Evolutionary conservation across 2,888 invertebrate genomes (phyloP), one percentile per base, ranked within the genome.

Genomic region (Eledona agricola): DNA sequence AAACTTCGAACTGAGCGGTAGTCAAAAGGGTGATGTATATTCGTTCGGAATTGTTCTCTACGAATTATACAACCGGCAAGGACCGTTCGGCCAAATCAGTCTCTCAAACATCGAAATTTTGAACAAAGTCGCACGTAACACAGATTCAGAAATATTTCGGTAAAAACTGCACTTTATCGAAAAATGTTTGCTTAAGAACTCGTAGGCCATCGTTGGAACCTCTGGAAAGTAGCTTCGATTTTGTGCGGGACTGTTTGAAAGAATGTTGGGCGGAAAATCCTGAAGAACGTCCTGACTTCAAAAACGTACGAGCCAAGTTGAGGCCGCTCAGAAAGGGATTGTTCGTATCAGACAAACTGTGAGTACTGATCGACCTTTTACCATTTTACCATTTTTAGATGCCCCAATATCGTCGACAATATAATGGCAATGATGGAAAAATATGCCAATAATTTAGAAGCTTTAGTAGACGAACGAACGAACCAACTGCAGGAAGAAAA

Each of bases 361-460:
- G 7, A 15, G 4, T n/a, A n/a, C n/a, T n/a, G n/a, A n/a, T n/a
- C n/a, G n/a, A n/a, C n/a, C n/a, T n/a, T n/a, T n/a, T n/a, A n/a
- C n/a, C n/a, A n/a, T n/a, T 20, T 1, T 3, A 13, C 43, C 35
- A 46, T 49, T 61, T 54, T 9, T 70, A 93, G 93, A 89, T 90
- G 93, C 76, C 88, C 93, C 9, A 96, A 96, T 76, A 96, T 97
- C 66, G 93, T 96, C 67, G 97, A 97, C 76, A 96, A 96, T 72
- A 96, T 97, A 94, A 92, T 96, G 83, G 90, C 91, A 0, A 94
- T 96, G 86, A 94, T 97, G 94, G 96, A 96, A 75, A 94, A 95
- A 71, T 96, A 97, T 72, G 94, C 96, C 5, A 95, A 91, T 69
- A 96, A 96, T 76, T 80, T 97, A 65, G 96, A 97, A 76, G 92